phyloP scores from a whole-genome alignment of 2,888 invertebrate species.

The Agrotis exclamationis region DNA sequence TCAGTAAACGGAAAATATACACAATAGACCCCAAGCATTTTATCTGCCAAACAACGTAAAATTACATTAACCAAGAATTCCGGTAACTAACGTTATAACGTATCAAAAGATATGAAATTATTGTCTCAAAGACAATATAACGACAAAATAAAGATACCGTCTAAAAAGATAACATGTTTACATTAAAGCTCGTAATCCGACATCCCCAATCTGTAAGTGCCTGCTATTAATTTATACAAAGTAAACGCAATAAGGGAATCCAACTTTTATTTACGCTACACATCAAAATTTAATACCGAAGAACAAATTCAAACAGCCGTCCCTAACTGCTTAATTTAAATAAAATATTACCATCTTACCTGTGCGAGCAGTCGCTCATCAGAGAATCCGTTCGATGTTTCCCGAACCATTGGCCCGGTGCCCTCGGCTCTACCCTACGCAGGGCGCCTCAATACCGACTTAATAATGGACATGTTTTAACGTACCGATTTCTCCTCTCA shows the following conservation, averaged over 20 bases:
- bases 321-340: conserved; percentile 80
- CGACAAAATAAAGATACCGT: conserved; percentile 15
- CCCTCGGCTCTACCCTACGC: conserved; percentile 72
- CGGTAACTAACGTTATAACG: conserved; percentile 1
- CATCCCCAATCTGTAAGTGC: conserved; percentile 44
- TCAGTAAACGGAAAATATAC: neutral
- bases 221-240: conserved; percentile 51
- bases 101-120: conserved; percentile 18
- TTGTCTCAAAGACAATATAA: conserved; percentile 17
- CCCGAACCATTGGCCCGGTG: conserved; percentile 79
- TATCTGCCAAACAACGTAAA: neutral
- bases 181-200: conserved; percentile 26
- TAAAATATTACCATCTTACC: conserved; percentile 83
- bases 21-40: neutral
- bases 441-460: conserved; percentile 75
- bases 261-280: conserved; percentile 64
- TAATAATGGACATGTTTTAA: conserved; percentile 87
- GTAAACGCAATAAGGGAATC: conserved; percentile 56
- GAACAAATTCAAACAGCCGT: conserved; percentile 76
- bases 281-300: conserved; percentile 71
- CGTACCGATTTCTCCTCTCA: conserved; percentile 79
- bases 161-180: conserved; percentile 29
- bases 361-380: conserved; percentile 77
- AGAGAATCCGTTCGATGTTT: conserved; percentile 81
- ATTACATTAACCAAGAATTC: conserved; percentile 1